These are phyloP conservation scores for Coracopsis vasa DNA, from an alignment of 2,113 vertebrate species.

Conservation along the genomic window DNA sequence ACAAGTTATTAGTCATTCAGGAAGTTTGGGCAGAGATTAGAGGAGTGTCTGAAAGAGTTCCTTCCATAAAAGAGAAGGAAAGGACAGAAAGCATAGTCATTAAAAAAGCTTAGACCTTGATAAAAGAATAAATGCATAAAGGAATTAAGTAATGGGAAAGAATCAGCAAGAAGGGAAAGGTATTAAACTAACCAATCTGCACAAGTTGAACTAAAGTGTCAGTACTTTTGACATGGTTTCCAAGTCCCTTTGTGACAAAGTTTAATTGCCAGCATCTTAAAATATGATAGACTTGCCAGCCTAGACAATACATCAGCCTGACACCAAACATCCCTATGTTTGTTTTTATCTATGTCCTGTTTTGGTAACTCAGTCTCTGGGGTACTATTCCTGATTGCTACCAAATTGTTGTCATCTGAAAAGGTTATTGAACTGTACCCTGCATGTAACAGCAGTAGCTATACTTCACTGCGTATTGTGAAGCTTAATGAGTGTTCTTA, in stretches of 20 bases:
- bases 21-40: not conserved
- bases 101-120: not conserved
- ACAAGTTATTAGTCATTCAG: not conserved
- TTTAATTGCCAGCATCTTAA: not conserved
- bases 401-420: slow-evolving; percentile 11
- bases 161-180: not conserved
- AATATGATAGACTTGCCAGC: not conserved
- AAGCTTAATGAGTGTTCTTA: slow-evolving; percentile 49
- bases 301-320: not conserved
- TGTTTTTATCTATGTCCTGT: slow-evolving; percentile 12
- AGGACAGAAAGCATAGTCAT: not conserved
- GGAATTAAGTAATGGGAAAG: not conserved
- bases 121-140: not conserved
- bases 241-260: not conserved
- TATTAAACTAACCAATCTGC: not conserved
- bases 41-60: not conserved
- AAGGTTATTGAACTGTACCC: slow-evolving; percentile 53
- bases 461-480: slow-evolving; percentile 30
- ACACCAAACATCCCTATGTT: not conserved
- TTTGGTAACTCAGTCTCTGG: not conserved
- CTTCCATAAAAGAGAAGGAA: not conserved
- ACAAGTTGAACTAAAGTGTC: not conserved
- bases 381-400: slow-evolving; percentile 5
- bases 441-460: not conserved
- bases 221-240: not conserved